A percentile compares a stretch with the other conserved stretches of the same genome.
These are phyloP conservation scores for Petrolisthes cinctipes DNA, from an alignment of 2,888 invertebrate genomes.

Conservation along the genomic window DNA sequence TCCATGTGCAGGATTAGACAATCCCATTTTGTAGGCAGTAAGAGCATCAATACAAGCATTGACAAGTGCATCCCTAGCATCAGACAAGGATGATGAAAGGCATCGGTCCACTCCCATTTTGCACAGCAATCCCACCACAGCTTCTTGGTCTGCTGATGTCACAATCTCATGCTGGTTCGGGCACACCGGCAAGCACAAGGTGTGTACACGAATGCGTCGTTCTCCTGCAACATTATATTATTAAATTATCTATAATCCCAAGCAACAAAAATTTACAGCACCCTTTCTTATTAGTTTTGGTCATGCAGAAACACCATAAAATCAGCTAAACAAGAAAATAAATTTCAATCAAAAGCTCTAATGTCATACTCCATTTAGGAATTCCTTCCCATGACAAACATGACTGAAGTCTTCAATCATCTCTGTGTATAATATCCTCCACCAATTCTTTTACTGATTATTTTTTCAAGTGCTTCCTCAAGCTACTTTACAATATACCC, in stretches of 20 bases:
- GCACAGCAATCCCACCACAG: constrained; percentile 89
- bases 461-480: neutral
- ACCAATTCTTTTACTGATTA: neutral
- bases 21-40: constrained; percentile 78
- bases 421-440: too few relatives aligned
- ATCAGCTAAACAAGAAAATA: too few relatives aligned
- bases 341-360: too few relatives aligned
- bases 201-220: constrained; percentile 96
- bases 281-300: too few relatives aligned
- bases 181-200: constrained; percentile 92
- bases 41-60: constrained; percentile 94
- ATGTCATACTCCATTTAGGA: too few relatives aligned
- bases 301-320: too few relatives aligned
- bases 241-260: too few relatives aligned
- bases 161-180: constrained; percentile 87
- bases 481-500: neutral
- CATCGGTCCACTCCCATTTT: constrained; percentile 99
- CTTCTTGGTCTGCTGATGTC: constrained; percentile 91
- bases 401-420: too few relatives aligned
- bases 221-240: constrained; percentile 77
- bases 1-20: constrained; percentile 71
- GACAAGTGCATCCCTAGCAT: constrained; percentile 95
- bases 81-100: constrained; percentile 84
- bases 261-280: too few relatives aligned
- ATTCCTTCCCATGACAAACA: too few relatives aligned